phyloP scores from a whole-genome alignment of 2,113 vertebrate genomes.

The Paramisgurnus dabryanus region DNA sequence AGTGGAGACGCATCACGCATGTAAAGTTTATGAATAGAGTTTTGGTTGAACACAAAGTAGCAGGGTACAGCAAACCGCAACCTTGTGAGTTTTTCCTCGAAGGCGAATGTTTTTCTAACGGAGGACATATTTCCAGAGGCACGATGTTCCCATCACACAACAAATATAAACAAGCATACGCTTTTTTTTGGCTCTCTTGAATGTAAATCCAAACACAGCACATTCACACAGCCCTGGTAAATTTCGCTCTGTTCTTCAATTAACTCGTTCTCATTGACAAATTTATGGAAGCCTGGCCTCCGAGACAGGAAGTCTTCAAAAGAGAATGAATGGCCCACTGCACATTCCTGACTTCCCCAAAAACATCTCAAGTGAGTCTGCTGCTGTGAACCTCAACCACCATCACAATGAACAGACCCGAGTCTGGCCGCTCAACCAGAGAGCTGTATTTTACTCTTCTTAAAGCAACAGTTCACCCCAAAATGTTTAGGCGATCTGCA shows the following conservation, averaged over 20 bases:
- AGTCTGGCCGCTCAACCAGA: not conserved
- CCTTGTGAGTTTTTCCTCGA: slow-evolving; percentile 62
- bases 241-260: slow-evolving; percentile 72
- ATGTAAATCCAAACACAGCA: slow-evolving; percentile 1
- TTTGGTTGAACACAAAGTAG: slow-evolving; percentile 43
- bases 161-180: slow-evolving; percentile 33
- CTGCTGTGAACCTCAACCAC: slow-evolving; percentile 33
- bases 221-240: slow-evolving; percentile 60
- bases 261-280: slow-evolving; percentile 80
- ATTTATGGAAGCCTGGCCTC: slow-evolving; percentile 69
- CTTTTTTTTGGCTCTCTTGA: slow-evolving; percentile 10
- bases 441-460: no score
- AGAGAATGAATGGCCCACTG: slow-evolving; percentile 66
- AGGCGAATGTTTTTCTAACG: slow-evolving; percentile 63
- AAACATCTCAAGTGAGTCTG: slow-evolving; percentile 45
- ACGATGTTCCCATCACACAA: slow-evolving; percentile 40
- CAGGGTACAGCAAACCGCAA: slow-evolving; percentile 54
- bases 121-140: slow-evolving; percentile 58
- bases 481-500: no score
- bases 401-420: slow-evolving; percentile 16
- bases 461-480: no score
- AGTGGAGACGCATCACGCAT: slow-evolving; percentile 47
- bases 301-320: slow-evolving; percentile 76
- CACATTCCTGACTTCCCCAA: slow-evolving; percentile 69
- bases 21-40: slow-evolving; percentile 57